Percentiles rank a stretch among this genome's conserved stretches.
Conservation (phyloP, 2,888 invertebrate genomes). For the Eupsilia transversa region DNA sequence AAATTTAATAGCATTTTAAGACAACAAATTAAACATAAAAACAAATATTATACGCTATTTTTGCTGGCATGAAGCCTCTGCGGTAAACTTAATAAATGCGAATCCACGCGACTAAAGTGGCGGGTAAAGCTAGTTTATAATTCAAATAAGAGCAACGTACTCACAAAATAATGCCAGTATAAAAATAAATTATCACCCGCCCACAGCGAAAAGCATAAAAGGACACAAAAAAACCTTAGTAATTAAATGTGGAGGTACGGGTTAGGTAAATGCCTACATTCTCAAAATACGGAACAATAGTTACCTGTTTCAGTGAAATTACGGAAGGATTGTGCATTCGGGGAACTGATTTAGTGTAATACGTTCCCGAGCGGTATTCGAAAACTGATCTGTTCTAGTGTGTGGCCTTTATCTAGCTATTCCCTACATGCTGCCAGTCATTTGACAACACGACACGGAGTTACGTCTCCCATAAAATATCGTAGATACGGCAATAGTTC, state of each 20-base stretch:
- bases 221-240: conserved; percentile 47
- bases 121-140: conserved; percentile 53
- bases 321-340: conserved; percentile 59
- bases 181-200: conserved; percentile 62
- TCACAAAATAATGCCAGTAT: conserved; percentile 54
- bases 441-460: conserved; percentile 68
- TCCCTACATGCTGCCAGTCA: conserved; percentile 69
- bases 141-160: conserved; percentile 54
- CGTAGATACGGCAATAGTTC: conserved; percentile 45
- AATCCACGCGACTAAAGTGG: conserved; percentile 39
- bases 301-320: conserved; percentile 61
- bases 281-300: conserved; percentile 41
- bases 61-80: conserved; percentile 7
- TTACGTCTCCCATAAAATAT: conserved; percentile 50
- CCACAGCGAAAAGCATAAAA: conserved; percentile 52
- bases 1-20: neutral
- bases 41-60: neutral
- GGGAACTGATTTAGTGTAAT: conserved; percentile 74
- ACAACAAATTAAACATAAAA: neutral
- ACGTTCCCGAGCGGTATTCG: conserved; percentile 67
- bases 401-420: conserved; percentile 70
- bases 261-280: conserved; percentile 28
- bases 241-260: conserved; percentile 58
- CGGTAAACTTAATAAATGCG: conserved; percentile 44
- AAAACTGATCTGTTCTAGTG: conserved; percentile 74